Conservation (phyloP, 2,113 vertebrate species). For the Sterrhoptilus dennistouni region DNA sequence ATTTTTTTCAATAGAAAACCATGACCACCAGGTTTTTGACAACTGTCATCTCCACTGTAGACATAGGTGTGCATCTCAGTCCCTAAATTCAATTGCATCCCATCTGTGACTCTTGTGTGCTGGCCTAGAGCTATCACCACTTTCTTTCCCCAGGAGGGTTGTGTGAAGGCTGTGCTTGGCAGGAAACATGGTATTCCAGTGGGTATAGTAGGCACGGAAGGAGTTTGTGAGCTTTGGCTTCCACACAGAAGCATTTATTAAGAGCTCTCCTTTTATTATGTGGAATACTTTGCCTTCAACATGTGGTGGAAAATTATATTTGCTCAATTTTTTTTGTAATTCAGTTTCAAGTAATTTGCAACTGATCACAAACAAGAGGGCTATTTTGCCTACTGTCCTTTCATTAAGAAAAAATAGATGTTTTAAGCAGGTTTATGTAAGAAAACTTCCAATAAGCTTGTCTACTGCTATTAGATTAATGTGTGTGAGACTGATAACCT, state of each 20-base stretch:
- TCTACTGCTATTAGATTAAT: background rate
- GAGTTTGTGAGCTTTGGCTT: background rate
- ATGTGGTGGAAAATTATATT: background rate
- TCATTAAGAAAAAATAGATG: background rate
- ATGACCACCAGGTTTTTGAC: background rate
- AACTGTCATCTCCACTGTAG: background rate
- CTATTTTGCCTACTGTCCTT: background rate
- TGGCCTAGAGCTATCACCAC: background rate
- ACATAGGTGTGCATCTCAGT: background rate
- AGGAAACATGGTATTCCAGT: background rate
- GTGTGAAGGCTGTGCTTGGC: background rate
- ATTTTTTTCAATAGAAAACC: too few relatives aligned
- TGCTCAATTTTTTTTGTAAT: background rate
- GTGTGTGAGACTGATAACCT: background rate
- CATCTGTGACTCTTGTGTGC: accelerated
- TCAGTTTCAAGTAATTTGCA: background rate
- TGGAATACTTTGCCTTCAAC: background rate
- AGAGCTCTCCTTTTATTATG: background rate
- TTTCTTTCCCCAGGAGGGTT: background rate
- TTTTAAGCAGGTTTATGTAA: background rate
- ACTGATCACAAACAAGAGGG: background rate
- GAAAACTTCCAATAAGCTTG: background rate
- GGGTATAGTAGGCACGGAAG: background rate
- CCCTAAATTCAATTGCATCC: background rate
- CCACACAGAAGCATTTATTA: background rate